Evolutionary conservation across 2,888 invertebrate species (phyloP).

Genomic region (Drosophila birchii): DNA sequence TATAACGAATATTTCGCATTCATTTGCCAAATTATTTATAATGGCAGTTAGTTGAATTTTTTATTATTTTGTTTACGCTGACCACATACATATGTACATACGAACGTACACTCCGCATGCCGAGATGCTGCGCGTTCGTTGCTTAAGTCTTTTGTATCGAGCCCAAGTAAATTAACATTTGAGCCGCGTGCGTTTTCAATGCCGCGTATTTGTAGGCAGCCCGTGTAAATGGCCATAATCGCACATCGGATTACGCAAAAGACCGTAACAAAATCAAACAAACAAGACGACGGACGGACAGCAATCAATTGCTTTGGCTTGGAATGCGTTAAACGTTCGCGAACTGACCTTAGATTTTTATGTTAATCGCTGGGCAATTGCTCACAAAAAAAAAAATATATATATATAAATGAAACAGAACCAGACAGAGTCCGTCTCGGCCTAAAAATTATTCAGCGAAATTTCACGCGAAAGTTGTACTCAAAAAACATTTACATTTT

Average conservation of each 20-base stretch:
- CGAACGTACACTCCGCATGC: not conserved
- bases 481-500: constrained; percentile 34
- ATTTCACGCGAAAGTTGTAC: constrained; percentile 52
- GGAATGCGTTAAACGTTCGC: constrained; percentile 27
- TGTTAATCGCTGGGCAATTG: constrained; percentile 22
- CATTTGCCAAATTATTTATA: constrained; percentile 48
- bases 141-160: constrained; percentile 54
- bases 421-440: not conserved
- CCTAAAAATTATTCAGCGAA: constrained; percentile 40
- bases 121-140: constrained; percentile 50
- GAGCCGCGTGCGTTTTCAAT: constrained; percentile 59
- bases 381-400: not conserved
- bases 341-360: constrained; percentile 39
- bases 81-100: not conserved
- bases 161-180: constrained; percentile 34
- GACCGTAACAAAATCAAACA: constrained; percentile 34
- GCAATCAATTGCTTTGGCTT: not conserved
- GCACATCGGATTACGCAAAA: constrained; percentile 46
- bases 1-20: constrained; percentile 41
- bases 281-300: constrained; percentile 3
- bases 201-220: constrained; percentile 60
- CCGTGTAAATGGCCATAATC: constrained; percentile 66
- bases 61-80: constrained; percentile 38
- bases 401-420: constrained; percentile 41
- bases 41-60: constrained; percentile 28